Base-by-base conservation (phyloP, 2,113 vertebrate genomes). In the Bucco capensis region DNA sequence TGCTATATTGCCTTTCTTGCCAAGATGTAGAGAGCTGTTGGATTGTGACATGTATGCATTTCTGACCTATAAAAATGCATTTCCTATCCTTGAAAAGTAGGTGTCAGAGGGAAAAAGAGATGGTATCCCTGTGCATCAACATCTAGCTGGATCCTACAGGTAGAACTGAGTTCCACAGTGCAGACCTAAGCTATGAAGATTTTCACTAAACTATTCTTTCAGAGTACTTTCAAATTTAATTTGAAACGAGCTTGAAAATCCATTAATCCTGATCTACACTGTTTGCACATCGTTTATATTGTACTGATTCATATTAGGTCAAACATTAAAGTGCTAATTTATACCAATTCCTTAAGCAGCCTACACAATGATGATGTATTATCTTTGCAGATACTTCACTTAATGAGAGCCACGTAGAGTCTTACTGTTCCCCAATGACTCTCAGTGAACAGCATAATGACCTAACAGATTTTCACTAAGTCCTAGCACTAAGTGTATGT, bases 301-400 rank as follows among this genome's bases (percentile, higher is more conserved):
- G 12, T 53, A 72, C 12, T 12, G 3, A 72, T 76, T 79, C 40
- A 69, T 78, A 85, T 56, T 60, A 47, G 54, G 33, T 76, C 66
- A 88, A 83, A 80, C 76, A 85, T 72, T 83, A 40, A 83, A 91
- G 24, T 58, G 28, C 25, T 86, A 80, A 67, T 83, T 92, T 83
- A 81, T 61, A 61, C 3, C 28, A 69, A 69, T 83, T 85, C 76
- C 42, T 94, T 82, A 91, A 88, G 25, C 15, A 61, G 22, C 37
- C 17, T 46, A 65, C 46, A 69, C 15, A 85, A 69, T 51, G 84
- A 42, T 42, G 40, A 67, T 71, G 15, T 76, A 88, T 80, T 57
- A 53, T 46, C 62, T 88, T 84, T 65, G 33, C 37, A 88, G 64
- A 90, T 77, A 88, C 70, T 86, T 90, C 50, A 70, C 28, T 80